phyloP scores from a whole-genome alignment of 2,113 vertebrate species.

The Cairina moschata region DNA sequence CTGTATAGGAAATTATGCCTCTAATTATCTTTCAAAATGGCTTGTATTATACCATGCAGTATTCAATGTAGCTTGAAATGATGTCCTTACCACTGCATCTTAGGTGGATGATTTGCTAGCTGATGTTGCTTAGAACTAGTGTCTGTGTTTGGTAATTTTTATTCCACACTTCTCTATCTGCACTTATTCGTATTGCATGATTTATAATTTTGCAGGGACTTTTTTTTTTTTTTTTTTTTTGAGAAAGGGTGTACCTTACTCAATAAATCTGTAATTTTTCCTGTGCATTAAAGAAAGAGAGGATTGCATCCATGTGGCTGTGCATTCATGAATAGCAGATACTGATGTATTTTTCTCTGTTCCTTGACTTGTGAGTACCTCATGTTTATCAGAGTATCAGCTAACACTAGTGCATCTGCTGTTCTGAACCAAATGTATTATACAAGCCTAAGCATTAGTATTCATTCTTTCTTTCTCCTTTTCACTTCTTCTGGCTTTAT shows the following conservation, averaged over 20 bases:
- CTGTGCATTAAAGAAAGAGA: neutral
- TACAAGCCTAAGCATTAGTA: neutral
- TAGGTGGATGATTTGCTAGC: conserved; percentile 59
- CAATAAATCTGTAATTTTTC: neutral
- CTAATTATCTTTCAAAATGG: conserved; percentile 73
- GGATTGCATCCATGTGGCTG: neutral
- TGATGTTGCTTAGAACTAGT: conserved; percentile 59
- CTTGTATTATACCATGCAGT: conserved; percentile 50
- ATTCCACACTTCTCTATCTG: conserved; percentile 34
- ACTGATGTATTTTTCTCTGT: neutral
- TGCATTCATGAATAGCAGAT: neutral
- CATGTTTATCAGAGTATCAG: neutral
- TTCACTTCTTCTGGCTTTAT: neutral
- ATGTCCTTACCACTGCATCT: conserved; percentile 41
- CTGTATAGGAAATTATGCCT: conserved; percentile 64
- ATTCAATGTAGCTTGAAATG: conserved; percentile 70
- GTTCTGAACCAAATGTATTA: neutral
- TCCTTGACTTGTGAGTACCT: neutral
- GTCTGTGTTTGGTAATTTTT: conserved; percentile 46
- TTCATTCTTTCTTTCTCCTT: neutral
- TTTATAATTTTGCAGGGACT: conserved; percentile 26
- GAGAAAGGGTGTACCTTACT: neutral
- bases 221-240: neutral
- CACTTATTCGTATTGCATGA: neutral
- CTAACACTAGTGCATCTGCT: neutral